phyloP scores from a whole-genome alignment of 2,113 vertebrate genomes.

The Cavia porcellus region DNA sequence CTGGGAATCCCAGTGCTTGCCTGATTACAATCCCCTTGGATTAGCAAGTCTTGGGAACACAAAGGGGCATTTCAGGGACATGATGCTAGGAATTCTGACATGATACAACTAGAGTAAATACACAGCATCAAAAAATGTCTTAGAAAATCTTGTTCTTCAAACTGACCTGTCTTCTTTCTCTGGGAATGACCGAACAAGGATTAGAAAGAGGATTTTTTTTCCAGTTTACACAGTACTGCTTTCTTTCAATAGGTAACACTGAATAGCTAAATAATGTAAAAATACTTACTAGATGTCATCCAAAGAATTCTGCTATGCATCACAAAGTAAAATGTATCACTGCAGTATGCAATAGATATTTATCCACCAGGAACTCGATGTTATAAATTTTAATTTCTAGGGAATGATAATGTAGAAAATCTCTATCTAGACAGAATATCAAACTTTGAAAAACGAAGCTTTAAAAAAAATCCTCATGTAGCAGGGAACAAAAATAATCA shows the following conservation, averaged over 20 bases:
- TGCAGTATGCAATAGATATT: neutral
- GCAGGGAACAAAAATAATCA: constrained; percentile 61
- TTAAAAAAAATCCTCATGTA: neutral
- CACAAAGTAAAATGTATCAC: neutral
- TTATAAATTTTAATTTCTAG: neutral
- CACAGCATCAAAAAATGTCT: neutral
- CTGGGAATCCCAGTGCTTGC: neutral
- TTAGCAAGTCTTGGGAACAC: neutral
- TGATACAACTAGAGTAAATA: neutral
- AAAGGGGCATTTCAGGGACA: neutral
- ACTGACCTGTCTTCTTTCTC: neutral
- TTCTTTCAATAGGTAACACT: neutral
- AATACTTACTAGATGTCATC: neutral
- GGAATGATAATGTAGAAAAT: neutral
- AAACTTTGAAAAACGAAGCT: neutral
- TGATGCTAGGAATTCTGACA: neutral
- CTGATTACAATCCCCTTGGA: neutral
- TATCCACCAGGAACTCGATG: neutral
- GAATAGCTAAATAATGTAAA: neutral
- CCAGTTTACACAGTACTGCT: neutral
- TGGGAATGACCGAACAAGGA: neutral
- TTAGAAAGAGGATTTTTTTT: neutral
- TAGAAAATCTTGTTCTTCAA: neutral
- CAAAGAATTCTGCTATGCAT: neutral
- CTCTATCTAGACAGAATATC: neutral